Evolutionary conservation across 2,888 invertebrate genomes (phyloP).

Genomic region (Dioctria linearis): DNA sequence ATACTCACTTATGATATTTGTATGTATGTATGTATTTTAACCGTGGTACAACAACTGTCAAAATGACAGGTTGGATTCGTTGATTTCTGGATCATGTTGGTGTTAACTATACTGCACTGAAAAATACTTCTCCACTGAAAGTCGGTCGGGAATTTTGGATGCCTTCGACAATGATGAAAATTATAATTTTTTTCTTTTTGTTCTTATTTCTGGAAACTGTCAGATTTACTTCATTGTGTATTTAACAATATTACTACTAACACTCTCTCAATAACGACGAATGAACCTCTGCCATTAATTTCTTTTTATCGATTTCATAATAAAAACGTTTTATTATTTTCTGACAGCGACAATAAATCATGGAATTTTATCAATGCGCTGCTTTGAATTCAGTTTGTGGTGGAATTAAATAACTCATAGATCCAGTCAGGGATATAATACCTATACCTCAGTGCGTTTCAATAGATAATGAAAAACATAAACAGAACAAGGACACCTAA

Average conservation of each 20-base stretch:
- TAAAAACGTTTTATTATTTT: conserved; percentile 12
- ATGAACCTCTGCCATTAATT: conserved; percentile 8
- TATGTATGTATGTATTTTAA: not conserved
- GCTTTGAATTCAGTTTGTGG: not conserved
- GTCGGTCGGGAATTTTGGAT: not conserved
- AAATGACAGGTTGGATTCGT: not conserved
- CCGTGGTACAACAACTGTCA: not conserved
- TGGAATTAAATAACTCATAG: not conserved
- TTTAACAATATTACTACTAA: not conserved
- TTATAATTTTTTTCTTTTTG: not conserved
- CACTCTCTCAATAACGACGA: not conserved
- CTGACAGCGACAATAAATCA: conserved; percentile 32
- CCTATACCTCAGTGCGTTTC: not conserved
- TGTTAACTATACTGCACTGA: not conserved
- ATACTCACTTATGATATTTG: not conserved
- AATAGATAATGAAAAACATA: not conserved
- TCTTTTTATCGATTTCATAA: conserved; percentile 9
- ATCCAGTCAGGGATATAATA: not conserved
- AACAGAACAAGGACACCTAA: not conserved
- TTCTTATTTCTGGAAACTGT: not conserved
- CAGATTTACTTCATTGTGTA: not conserved
- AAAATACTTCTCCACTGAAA: no score
- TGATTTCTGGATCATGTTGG: not conserved
- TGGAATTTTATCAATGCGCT: conserved; percentile 21
- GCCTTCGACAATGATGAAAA: not conserved